Evolutionary conservation across 2,797 vertebrate species (phyloP), one percentile per base, ranked within the genome.

Genomic region (Clamator glandarius): DNA sequence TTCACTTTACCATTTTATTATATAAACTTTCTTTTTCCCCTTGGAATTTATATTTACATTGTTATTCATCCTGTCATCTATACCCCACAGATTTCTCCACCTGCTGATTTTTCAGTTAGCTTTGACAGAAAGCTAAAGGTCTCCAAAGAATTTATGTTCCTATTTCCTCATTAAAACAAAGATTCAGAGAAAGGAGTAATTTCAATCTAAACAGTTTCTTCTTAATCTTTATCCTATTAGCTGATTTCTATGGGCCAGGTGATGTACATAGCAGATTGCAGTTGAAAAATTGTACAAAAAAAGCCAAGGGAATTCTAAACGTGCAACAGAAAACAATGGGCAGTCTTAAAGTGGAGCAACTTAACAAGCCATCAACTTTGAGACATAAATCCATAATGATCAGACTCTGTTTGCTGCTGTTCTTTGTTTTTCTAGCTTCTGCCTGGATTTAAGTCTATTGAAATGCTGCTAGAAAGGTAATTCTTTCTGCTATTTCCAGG

Each of bases 121-220:
- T 89, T 86, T 87, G 80, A 95, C 77, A 76, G 59, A 84, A 89
- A 87, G 59, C 62, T 48, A n/a, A 84, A 89, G 3, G 62, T 84
- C 59, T 92, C 74, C 33, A 54, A 90, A 96, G 62, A 89, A 81
- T 73, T 81, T 51, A 75, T 15, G 8, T 41, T 89, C 39, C 8
- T 67, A 55, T 63, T 90, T 84, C 63, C 55, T 69, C 44, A 61
- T 76, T 28, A 72, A 92, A 92, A 89, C 69, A 68, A 66, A 62
- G 67, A 90, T 62, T 52, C 25, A 55, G 35, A 57, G 46, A 86
- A 87, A 69, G 19, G 8, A 73, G 23, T 48, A 3, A 76, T 58
- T 90, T 93, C 29, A 84, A 25, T 64, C 64, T 87, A 51, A 84
- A 58, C 17, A 59, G 13, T 51, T 87, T 54, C 26, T 86, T 61